Percentiles rank a stretch among this genome's conserved stretches.
Evolutionary conservation across 2,113 vertebrate genomes (phyloP).

Genomic region (Paratilapia polleni): DNA sequence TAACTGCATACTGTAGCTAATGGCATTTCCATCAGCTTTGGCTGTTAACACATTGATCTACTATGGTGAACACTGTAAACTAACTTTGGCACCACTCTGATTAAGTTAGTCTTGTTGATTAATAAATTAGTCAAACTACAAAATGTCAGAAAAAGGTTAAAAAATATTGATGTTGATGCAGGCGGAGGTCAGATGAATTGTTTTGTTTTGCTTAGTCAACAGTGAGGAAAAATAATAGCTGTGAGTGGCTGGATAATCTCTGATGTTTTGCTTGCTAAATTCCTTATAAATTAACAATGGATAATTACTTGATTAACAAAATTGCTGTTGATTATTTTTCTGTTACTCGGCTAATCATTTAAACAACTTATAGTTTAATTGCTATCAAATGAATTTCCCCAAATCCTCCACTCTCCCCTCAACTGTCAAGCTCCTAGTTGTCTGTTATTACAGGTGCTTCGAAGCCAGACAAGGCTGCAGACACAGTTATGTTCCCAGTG

Average conservation of each 20-base stretch:
- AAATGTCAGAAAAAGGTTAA: neutral
- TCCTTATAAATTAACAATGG: neutral
- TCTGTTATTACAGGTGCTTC: constrained; percentile 32
- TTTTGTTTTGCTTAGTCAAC: neutral
- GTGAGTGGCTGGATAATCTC: neutral
- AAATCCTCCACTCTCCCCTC: neutral
- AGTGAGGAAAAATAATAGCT: neutral
- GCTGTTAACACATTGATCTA: neutral
- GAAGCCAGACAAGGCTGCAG: constrained; percentile 36
- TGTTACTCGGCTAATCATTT: neutral
- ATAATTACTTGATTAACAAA: neutral
- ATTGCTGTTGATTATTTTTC: neutral
- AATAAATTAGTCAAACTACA: neutral
- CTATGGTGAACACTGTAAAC: neutral
- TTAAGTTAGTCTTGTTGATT: neutral
- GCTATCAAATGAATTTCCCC: neutral
- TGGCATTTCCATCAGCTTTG: neutral
- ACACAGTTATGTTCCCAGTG: constrained; percentile 35
- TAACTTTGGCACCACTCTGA: neutral
- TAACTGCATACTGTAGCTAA: neutral
- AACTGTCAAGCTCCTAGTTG: neutral
- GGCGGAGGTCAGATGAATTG: neutral
- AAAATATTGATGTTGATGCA: neutral
- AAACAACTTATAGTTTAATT: constrained; percentile 18
- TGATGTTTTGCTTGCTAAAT: neutral